Evolutionary conservation across 2,888 invertebrate species (phyloP), one percentile per base, ranked within the genome.

Genomic region (Himalopsyche anomala): DNA sequence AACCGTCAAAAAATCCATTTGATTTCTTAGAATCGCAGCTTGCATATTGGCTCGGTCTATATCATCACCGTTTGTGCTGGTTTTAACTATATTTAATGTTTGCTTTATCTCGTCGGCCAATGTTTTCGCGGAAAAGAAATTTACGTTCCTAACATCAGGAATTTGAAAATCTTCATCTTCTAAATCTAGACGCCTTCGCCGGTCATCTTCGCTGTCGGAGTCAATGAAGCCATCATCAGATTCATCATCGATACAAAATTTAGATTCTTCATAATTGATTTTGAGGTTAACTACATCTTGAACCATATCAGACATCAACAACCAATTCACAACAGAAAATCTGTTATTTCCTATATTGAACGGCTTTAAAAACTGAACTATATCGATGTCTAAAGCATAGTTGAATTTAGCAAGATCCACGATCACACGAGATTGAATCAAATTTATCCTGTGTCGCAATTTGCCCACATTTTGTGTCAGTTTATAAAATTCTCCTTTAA

Each of bases 331-430:
- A n/a, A 84, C 51, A 36, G 80, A 38, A 42, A 69, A 36, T 45
- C 54, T 84, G n/a, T 28, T 4, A n/a, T 83, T 19, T 62, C 19
- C 62, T 17, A 40, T 36, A 74, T 74, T 8, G 19, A 83, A 83
- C 9, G 82, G 28, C 17, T 81, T 5, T 4, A 84, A 80, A 89
- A 89, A 89, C n/a, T 45, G 84, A 28, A n/a, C 19, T 15, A 54
- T 54, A 85, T 81, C 55, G 12, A 83, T 74, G 5, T 17, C 15
- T 6, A 81, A 36, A 11, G 5, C 17, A 28, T 5, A n/a, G 56
- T 12, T 62, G 19, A 62, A 56, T 11, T 56, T 38, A 55, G n/a
- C 40, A 55, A 83, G n/a, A 69, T 56, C 55, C 8, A 54, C 11
- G 28, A 84, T 62, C 51, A 5, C 38, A 1, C 62, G 36, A 79